A percentile compares a stretch with the other conserved stretches of the same genome.
Conservation (phyloP, 2,888 invertebrate species). For the Drosophila anomelani region DNA sequence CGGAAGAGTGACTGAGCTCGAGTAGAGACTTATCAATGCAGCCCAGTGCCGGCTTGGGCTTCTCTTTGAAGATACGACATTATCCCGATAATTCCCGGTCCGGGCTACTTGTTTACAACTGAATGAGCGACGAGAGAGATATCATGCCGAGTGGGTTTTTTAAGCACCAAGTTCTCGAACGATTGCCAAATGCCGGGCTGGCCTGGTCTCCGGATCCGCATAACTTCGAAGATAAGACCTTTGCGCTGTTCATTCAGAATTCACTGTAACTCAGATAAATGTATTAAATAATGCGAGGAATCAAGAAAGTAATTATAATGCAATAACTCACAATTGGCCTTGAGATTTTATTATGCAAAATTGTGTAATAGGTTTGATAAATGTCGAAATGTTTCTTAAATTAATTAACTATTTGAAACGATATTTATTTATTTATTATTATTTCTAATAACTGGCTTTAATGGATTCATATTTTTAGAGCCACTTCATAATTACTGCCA, state of each 20-base stretch:
- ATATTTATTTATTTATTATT: background rate
- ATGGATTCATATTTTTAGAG: background rate
- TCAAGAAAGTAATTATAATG: background rate
- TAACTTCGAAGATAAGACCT: slow-evolving; percentile 1
- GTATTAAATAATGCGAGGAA: slow-evolving; percentile 8
- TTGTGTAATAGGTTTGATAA: background rate
- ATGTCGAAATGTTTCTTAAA: background rate
- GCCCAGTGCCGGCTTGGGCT: background rate
- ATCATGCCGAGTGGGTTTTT: background rate
- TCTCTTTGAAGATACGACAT: slow-evolving; percentile 15
- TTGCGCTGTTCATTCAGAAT: background rate
- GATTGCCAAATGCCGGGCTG: background rate
- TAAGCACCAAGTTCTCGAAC: too few relatives aligned
- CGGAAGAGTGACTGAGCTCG: slow-evolving; percentile 19
- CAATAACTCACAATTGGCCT: background rate
- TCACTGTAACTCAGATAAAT: background rate
- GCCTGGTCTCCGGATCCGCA: slow-evolving; percentile 1
- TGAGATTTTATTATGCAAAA: background rate
- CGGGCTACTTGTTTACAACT: slow-evolving; percentile 3
- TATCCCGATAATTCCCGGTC: background rate
- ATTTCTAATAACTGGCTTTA: background rate
- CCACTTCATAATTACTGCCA: too few relatives aligned
- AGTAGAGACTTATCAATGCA: slow-evolving; percentile 3
- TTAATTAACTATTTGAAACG: too few relatives aligned
- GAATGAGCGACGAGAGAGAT: slow-evolving; percentile 1